These are phyloP conservation scores for Colius striatus DNA, from an alignment of 2,113 vertebrate species.

Conservation along the genomic window DNA sequence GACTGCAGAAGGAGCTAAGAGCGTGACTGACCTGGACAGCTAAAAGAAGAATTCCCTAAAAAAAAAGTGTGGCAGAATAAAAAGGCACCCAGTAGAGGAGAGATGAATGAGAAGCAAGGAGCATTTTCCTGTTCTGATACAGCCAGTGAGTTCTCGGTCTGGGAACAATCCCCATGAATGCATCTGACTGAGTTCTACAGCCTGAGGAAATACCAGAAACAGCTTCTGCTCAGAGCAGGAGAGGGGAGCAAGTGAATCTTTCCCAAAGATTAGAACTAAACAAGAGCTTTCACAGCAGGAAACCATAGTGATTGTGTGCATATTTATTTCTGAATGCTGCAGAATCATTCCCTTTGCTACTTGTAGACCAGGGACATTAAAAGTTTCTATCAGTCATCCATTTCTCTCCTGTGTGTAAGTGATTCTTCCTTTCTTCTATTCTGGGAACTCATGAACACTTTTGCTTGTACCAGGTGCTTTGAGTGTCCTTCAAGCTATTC, in stretches of 20 bases:
- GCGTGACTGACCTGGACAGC: background rate
- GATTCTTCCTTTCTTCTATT: background rate
- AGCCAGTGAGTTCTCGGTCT: background rate
- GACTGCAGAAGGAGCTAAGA: background rate
- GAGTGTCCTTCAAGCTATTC: background rate
- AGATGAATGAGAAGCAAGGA: background rate
- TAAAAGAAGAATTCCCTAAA: conserved; percentile 23
- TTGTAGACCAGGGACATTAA: background rate
- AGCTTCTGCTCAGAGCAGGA: background rate
- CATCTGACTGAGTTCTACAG: background rate
- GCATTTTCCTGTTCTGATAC: background rate
- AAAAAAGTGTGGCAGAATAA: background rate
- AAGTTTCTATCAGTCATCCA: background rate
- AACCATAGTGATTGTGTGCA: background rate
- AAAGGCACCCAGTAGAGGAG: background rate
- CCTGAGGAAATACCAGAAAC: background rate
- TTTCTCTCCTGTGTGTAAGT: background rate
- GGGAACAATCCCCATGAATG: background rate
- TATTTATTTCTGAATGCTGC: background rate
- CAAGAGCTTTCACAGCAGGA: background rate
- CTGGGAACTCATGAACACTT: background rate
- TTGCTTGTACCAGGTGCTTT: background rate
- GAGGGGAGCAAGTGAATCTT: background rate
- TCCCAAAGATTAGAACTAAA: background rate
- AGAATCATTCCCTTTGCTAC: background rate